phyloP scores from a whole-genome alignment of 2,888 invertebrate genomes.

The Tetrapedia diversipes region DNA sequence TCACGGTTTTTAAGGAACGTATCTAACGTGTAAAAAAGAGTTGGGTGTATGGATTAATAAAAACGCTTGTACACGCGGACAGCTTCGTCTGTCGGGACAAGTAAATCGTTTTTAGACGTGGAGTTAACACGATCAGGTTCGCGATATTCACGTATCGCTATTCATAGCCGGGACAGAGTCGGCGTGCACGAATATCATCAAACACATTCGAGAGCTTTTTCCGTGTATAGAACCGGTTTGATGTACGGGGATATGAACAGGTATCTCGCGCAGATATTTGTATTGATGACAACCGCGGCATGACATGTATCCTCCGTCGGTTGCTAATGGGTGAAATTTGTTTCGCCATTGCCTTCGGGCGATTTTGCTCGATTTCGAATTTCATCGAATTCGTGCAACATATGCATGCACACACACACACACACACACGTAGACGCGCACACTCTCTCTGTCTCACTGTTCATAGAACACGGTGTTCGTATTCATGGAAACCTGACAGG shows the following conservation, averaged over 20 bases:
- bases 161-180: not conserved
- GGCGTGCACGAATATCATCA: conserved; percentile 26
- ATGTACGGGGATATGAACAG: conserved; percentile 40
- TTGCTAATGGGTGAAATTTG: conserved; percentile 71
- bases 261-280: conserved; percentile 65
- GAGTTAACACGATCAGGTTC: conserved; percentile 6
- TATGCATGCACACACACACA: not conserved
- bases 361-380: conserved; percentile 65
- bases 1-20: too few relatives aligned
- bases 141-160: too few relatives aligned
- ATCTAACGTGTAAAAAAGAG: too few relatives aligned
- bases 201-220: conserved; percentile 42
- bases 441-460: not conserved
- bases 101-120: not conserved
- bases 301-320: conserved; percentile 59
- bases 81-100: not conserved
- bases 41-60: not conserved
- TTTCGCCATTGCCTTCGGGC: conserved; percentile 64
- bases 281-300: conserved; percentile 66
- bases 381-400: conserved; percentile 33
- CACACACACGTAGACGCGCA: too few relatives aligned
- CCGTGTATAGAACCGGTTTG: conserved; percentile 1
- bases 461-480: not conserved
- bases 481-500: conserved; percentile 47
- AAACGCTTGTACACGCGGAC: not conserved